A percentile compares a stretch with the other conserved stretches of the same genome.
Conservation (phyloP, 2,888 invertebrate genomes). For the Teinopalpus imperialis region DNA sequence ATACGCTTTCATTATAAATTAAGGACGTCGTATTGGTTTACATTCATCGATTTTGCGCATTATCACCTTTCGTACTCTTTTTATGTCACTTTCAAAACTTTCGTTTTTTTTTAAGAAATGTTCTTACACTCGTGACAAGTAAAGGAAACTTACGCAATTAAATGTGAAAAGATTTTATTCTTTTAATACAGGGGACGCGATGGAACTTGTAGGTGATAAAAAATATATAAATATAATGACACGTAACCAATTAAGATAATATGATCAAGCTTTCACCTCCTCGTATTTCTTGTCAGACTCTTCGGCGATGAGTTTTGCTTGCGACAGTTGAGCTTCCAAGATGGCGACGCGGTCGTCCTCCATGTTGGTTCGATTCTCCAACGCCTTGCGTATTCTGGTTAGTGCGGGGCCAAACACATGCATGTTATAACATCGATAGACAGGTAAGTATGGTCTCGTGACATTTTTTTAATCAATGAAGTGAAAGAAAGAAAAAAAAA, state of each 20-base stretch:
- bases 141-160: constrained; percentile 9
- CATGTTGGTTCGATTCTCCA: constrained; percentile 99
- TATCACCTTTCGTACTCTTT: constrained; percentile 15
- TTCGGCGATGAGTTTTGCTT: constrained; percentile 99
- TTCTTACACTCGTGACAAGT: neutral
- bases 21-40: constrained; percentile 15
- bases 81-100: constrained; percentile 21
- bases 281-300: constrained; percentile 99
- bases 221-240: constrained; percentile 14
- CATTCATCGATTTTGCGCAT: constrained; percentile 19
- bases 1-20: constrained; percentile 20
- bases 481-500: constrained; percentile 8
- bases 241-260: constrained; percentile 3
- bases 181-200: too few species aligned
- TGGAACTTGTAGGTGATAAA: too few species aligned
- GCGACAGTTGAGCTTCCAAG: constrained; percentile 98
- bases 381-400: constrained; percentile 96
- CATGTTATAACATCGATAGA: constrained; percentile 74
- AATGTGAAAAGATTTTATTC: neutral
- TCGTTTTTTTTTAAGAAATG: constrained; percentile 6
- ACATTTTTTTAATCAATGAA: constrained; percentile 9
- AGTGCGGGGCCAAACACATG: constrained; percentile 81
- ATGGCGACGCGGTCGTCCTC: constrained; percentile 99
- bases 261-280: constrained; percentile 88
- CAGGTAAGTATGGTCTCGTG: constrained; percentile 29